Evolutionary conservation across 35 echinoderm and acorn worm species (phyloP).

Genomic region (Diadema setosum): DNA sequence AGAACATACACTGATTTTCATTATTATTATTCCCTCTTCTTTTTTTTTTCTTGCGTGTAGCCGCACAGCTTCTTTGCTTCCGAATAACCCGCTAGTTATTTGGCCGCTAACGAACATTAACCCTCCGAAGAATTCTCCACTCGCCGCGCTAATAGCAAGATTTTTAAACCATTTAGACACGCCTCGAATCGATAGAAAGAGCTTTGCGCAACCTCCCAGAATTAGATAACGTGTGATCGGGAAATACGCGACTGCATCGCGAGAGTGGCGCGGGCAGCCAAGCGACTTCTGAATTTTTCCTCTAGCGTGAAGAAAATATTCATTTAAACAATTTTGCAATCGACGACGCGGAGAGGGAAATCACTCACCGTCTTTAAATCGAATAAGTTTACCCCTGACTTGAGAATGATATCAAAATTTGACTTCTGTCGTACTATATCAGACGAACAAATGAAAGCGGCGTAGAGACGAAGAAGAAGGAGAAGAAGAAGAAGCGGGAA

Average conservation of each 20-base stretch:
- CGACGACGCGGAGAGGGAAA: neutral
- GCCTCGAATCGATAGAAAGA: neutral
- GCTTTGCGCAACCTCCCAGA: neutral
- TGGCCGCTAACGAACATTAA: too few relatives aligned
- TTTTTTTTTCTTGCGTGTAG: too few relatives aligned
- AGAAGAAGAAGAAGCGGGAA: neutral
- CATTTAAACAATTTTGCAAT: neutral
- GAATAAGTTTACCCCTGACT: neutral
- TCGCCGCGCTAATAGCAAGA: neutral
- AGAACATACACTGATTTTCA: too few relatives aligned
- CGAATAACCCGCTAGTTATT: too few relatives aligned
- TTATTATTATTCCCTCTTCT: too few relatives aligned
- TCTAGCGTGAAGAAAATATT: neutral
- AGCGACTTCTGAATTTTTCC: too few relatives aligned
- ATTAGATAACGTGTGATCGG: neutral
- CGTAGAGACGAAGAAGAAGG: neutral
- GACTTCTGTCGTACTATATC: neutral
- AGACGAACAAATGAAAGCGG: neutral
- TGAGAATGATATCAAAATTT: neutral
- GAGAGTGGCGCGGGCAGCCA: too few relatives aligned
- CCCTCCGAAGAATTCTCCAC: too few relatives aligned
- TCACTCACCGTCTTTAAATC: neutral
- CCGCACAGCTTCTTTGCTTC: too few relatives aligned
- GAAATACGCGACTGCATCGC: too few relatives aligned
- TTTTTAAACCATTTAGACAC: neutral